Evolutionary conservation across 2,113 vertebrate genomes (phyloP).

Genomic region (Pungitius pungitius): DNA sequence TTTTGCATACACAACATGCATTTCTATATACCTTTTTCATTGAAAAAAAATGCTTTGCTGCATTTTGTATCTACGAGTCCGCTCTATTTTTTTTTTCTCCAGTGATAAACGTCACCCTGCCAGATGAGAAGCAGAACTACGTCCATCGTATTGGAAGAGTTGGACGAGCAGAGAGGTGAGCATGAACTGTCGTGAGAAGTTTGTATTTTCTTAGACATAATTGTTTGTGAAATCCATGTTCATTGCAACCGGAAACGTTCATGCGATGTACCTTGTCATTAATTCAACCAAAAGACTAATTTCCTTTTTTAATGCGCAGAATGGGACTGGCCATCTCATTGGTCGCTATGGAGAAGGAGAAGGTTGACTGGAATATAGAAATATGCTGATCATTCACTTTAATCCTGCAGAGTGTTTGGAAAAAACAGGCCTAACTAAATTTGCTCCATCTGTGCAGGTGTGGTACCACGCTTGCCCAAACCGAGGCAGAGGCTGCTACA

Average conservation of each 20-base stretch:
- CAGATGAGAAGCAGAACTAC: constrained; percentile 98
- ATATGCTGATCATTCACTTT: neutral
- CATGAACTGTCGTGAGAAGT: too few relatives aligned
- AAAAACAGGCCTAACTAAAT: neutral
- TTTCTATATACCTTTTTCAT: neutral
- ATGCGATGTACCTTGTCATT: neutral
- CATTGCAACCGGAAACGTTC: neutral
- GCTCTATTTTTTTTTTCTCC: constrained; percentile 7
- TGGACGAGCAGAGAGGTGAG: constrained; percentile 93
- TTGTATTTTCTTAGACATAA: neutral
- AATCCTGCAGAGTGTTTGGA: neutral
- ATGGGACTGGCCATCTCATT: constrained; percentile 98
- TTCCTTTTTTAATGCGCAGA: constrained; percentile 74
- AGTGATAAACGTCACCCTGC: constrained; percentile 98
- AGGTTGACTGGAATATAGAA: constrained; percentile 79
- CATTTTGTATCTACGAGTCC: neutral
- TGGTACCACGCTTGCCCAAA: constrained; percentile 96
- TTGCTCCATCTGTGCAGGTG: constrained; percentile 80
- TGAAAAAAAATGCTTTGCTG: neutral
- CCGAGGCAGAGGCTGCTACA: constrained; percentile 93
- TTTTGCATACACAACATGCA: neutral
- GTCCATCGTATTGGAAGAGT: constrained; percentile 98
- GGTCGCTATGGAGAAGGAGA: constrained; percentile 97
- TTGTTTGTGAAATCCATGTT: neutral
- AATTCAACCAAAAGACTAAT: neutral